Evolutionary conservation across 2,888 invertebrate species (phyloP).

Genomic region (Phaedon cochleariae): DNA sequence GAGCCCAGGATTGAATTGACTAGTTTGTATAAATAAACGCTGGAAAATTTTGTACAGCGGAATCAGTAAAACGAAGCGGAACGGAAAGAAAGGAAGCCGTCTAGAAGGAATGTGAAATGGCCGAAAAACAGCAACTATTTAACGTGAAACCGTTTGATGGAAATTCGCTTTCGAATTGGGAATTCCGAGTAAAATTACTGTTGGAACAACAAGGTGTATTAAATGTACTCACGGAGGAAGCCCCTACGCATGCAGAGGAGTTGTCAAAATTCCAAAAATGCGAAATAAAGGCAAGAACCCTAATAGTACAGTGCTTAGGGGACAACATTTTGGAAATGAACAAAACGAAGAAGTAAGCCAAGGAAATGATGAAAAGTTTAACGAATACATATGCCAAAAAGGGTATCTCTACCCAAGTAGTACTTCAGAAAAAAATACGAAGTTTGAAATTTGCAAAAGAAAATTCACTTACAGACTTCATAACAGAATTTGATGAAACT

Average conservation of each 20-base stretch:
- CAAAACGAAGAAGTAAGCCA: background rate
- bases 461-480: too few species aligned
- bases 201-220: background rate
- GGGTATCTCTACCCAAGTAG: background rate
- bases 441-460: too few species aligned
- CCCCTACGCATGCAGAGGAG: background rate
- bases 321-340: conserved; percentile 5
- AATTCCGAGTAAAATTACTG: background rate
- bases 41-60: background rate
- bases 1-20: background rate
- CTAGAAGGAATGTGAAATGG: background rate
- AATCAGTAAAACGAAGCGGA: too few species aligned
- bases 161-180: background rate
- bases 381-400: background rate
- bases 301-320: conserved; percentile 1
- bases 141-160: background rate
- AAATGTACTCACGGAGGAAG: background rate
- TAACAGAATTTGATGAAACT: too few species aligned
- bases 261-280: background rate
- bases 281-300: background rate
- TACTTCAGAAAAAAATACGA: too few species aligned
- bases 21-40: background rate
- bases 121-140: background rate
- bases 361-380: background rate
- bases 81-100: too few species aligned